Evolutionary conservation across 2,797 vertebrate species (phyloP), one percentile per base, ranked within the genome.

Genomic region (Stomatorhinus walkeri): DNA sequence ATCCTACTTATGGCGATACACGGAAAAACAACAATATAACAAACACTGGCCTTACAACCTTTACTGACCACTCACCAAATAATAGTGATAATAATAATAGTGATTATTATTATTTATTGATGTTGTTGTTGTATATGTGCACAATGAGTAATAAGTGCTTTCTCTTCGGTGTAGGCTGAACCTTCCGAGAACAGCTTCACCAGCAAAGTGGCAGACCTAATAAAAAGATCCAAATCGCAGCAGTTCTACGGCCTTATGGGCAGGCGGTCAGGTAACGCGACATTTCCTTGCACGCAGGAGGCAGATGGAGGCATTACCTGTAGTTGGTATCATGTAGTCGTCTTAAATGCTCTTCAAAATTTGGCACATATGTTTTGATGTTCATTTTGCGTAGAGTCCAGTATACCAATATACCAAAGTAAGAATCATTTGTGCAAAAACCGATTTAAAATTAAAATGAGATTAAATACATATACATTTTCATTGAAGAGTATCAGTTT

Each of bases 211-310:
- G 92, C 92, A 2, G 89, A 91, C 76, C 88, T 96, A 51, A 92
- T 94, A 87, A 97, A 97, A 91, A 96, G 95, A 92, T 94, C 95
- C 0, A 96, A 96, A 94, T 90, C 93, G 0, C 94, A 94, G 61
- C 96, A 94, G 89, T 97, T 98, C 93, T 97, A 97, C 0, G 96
- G 96, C 85, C 94, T 97, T 16, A 98, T 98, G 97, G 97, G 97
- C 7, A 97, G 96, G 92, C 95, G 94, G 12, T 93, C 94, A 90
- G 95, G 95, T 96, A 90, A 87, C 43, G 7, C 19, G 61, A 49
- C 12, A 16, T 40, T 24, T 52, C 48, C 46, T 28, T 36, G 14
- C 12, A 7, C 14, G 32, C 28, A 72, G 68, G 68, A 36, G 68
- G 1, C 32, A 72, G 68, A 72, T 36, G 2, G 22, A 24, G 59